Base-by-base conservation (phyloP, 2,113 vertebrate species). In the Speoplatyrhinus poulsoni region DNA sequence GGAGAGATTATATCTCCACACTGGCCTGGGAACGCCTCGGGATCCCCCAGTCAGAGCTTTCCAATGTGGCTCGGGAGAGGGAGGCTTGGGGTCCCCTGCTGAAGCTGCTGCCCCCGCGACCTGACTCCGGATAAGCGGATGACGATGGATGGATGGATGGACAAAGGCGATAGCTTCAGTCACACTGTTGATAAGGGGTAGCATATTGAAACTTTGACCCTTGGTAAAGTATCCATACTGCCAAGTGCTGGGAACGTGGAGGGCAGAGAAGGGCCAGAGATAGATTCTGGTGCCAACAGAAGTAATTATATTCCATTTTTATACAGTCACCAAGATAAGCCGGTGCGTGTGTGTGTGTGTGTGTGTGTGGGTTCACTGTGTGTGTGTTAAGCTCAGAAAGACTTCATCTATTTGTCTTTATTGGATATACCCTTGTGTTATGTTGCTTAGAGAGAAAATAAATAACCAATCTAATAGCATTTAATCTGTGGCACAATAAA, bases 401-500 rank as follows among this genome's bases (percentile, higher is more conserved):
- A 16, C 0, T 73, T 76, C 41, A 58, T 69, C 54, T 33, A 57
- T 69, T 26, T 50, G 53, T 47, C 62, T 69, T 69, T 13, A 70
- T 64, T 57, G 76, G 47, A 15, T 66, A 70, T 48, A 73, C 56
- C 59, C 65, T 49, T 32, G 60, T 73, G 72, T 54, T 12, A 26
- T 59, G 58, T 32, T 50, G 16, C 46, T 65, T 26, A 26, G 26
- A 3, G 49, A 33, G 32, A 53, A 62, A 54, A 62, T 26, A 9
- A 66, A 26, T 16, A 16, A 41, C 46, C 26, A 13, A 41, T 72
- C 62, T 66, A 49, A 65, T 10, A 49, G 68, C 12, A 64, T 60
- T 68, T 66, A 50, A 80, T 67, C 71, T 63, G 49, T 15, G 49
- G 57, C n/a, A 60, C 67, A 73, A 46, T 57, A 66, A 62, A 26